Base-by-base conservation (phyloP, 2,797 vertebrate species). In the Decapterus maruadsi region DNA sequence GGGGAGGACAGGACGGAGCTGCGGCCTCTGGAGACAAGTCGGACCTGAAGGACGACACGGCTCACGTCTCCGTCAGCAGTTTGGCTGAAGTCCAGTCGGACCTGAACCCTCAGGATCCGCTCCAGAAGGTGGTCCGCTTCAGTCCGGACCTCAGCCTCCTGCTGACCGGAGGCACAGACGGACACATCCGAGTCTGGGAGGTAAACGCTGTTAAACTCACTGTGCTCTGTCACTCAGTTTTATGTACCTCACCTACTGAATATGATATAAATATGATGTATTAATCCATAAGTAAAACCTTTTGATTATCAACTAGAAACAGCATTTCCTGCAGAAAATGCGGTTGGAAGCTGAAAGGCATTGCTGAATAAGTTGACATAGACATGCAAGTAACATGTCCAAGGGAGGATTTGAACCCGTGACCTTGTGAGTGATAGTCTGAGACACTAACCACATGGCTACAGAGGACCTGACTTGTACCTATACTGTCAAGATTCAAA, bases 81-180 rank as follows among this genome's bases (percentile, higher is more conserved):
- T 58, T 97, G 80, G 94, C 94, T 65, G 90, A 94, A 0, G 95
- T 98, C 20, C 95, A 96, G 90, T 98, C 96, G 0, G 98, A 99
- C 80, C 89, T 95, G 81, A 96, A 96, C 88, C 87, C 94, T 0
- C 71, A 84, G 73, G 98, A 99, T 0, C 96, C 95, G 0, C 93
- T 99, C 57, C 98, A 99, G 93, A 99, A 98, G 81, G 96, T 96
- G 0, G 97, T 99, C 1, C 70, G 96, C 71, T 98, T 98, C 90
- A 99, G 94, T 40, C 68, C 90, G 0, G 96, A 98, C 57, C 85
- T 92, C 6, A 95, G 93, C 12, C 93, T 97, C 29, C 94, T 99
- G 11, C 93, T 97, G 75, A 97, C 97, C 0, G 98, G 98, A 1
- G 98, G 97, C 0, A 96, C 96, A 0, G 98, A 99, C 0, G 98